Base-by-base conservation (phyloP, 2,888 invertebrate species). In the Phyllotreta striolata region DNA sequence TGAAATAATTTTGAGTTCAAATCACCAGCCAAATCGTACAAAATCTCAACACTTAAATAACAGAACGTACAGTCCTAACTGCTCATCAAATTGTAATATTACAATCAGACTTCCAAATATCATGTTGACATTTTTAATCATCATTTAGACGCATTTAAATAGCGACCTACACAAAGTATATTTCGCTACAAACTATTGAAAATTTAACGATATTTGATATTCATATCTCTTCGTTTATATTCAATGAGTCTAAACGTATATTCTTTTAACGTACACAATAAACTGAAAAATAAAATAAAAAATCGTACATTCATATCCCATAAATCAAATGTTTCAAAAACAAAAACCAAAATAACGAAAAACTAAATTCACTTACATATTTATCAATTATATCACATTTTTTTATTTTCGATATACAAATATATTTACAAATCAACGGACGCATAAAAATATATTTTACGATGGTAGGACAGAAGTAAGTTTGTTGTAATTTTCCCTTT, bases 301-400 rank as follows among this genome's bases (percentile, higher is more conserved):
- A 54, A 63, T 52, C 49, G 35, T 61, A 65, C 10, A 58, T 65
- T 59, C 61, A 44, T 57, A 41, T 64, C 58, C 65, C 62, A 44
- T 35, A 55, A 61, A 24, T 24, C 24, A 24, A 24, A 56, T 64
- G 62, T 62, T 65, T 59, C 52, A 24, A 59, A 60, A 63, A 66
- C 52, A 54, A 52, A 40, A 49, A 43, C 8, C 6, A 47, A 43
- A 57, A 13, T 9, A n/a, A 52, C 65, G 62, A 59, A 63, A 58
- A 54, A 64, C 54, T 62, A 47, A 62, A 58, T 68, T 68, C 70
- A 70, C 70, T 68, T 70, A 70, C 24, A 24, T 24, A 24, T 66
- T 66, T 67, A 70, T 70, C 70, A 70, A 70, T 64, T 72, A 70
- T 72, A 72, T 72, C 72, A 72, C 72, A 72, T 66, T 70, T 61